Evolutionary conservation across 2,113 vertebrate genomes (phyloP).

Genomic region (Indri indri): DNA sequence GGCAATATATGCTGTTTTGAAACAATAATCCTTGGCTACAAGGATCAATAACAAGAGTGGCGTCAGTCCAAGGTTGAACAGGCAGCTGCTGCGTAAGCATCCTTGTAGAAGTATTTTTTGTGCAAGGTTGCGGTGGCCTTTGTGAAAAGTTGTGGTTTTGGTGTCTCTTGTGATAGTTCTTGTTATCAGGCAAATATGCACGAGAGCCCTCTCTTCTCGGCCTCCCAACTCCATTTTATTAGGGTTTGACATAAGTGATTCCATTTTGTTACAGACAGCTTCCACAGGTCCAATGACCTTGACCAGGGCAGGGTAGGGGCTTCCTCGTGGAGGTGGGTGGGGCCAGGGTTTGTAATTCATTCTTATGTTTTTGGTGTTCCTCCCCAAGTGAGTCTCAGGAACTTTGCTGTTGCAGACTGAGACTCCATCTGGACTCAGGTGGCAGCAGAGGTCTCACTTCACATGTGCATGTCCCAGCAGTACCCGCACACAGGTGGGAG

Average conservation of each 20-base stretch:
- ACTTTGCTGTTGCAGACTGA: background rate
- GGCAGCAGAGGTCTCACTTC: background rate
- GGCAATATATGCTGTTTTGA: background rate
- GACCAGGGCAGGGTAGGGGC: background rate
- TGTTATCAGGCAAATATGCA: background rate
- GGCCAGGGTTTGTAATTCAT: background rate
- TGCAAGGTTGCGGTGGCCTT: background rate
- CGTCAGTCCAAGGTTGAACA: background rate
- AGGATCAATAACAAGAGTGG: background rate
- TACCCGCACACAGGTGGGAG: background rate
- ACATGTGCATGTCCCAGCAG: background rate
- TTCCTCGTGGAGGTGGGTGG: background rate
- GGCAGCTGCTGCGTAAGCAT: background rate
- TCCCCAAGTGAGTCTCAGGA: background rate
- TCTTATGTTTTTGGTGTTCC: background rate
- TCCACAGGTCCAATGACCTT: background rate
- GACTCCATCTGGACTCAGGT: background rate
- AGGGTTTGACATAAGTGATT: background rate
- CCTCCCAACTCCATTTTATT: background rate
- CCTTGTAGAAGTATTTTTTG: background rate
- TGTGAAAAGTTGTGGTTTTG: background rate
- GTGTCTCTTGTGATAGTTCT: background rate
- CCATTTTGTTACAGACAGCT: background rate
- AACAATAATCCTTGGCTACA: background rate
- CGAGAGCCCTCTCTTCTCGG: background rate